Evolutionary conservation across 2,888 invertebrate species (phyloP), one percentile per base, ranked within the genome.

Genomic region (Odontocolon sp.): DNA sequence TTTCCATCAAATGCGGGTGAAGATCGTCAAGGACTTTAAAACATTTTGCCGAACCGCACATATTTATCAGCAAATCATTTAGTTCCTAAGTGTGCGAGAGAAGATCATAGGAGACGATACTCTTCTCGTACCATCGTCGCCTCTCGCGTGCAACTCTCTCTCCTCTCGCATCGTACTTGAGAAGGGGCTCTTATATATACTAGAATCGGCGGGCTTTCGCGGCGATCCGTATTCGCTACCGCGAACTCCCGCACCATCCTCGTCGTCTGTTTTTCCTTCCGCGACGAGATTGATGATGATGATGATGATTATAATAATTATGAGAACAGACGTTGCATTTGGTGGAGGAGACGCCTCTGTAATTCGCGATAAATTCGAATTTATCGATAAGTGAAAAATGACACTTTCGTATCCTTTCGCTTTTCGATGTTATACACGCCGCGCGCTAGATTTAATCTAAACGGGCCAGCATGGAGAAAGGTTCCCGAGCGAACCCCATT

Each of bases 1-100:
- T n/a, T n/a, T n/a, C 6, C 9, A 47, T 11, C 28, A 52, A 14
- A 52, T 9, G 42, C 45, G 21, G 6, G 0, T 31, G 11, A 31
- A 61, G 33, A 11, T 47, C 14, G 11, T 26, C 26, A 40, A 36
- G 6, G n/a, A 42, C 56, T 14, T 11, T 18, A 33, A 54, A n/a
- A 6, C 8, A 59, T n/a, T 56, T 56, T 38, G 23, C 16, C 28
- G 21, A 71, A 47, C 23, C 14, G 66, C 54, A 42, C n/a, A n/a
- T n/a, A n/a, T n/a, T n/a, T n/a, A n/a, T n/a, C n/a, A n/a, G n/a
- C n/a, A 23, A 26, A 38, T 38, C 66, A 42, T 45, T 38, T 66
- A 67, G 66, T 71, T 76, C 66, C 70, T 70, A 66, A 38, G 42
- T 52, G 50, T 28, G 42, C 42, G 38, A 45, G 14, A 11, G 18